phyloP scores from a whole-genome alignment of 1,140 invertebrate species.

The Drosophila bocqueti region DNA sequence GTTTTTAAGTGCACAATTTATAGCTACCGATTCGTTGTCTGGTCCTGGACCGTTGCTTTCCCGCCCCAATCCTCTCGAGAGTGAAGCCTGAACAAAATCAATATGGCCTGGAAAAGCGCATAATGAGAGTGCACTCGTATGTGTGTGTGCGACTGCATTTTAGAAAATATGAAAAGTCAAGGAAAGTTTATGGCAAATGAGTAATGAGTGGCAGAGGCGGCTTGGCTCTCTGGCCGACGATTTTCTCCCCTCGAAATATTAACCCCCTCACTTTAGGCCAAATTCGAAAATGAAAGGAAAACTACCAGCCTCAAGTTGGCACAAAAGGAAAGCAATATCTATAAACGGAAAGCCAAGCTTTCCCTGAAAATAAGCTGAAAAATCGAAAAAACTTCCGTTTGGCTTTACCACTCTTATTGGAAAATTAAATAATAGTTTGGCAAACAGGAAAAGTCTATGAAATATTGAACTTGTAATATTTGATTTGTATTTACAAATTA shows the following conservation, averaged over 20 bases:
- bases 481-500: not conserved
- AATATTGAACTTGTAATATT: not conserved
- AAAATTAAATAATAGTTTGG: no score
- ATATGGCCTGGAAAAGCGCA: slow-evolving; percentile 58
- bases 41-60: slow-evolving; percentile 21
- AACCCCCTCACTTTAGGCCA: slow-evolving; percentile 3
- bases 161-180: slow-evolving; percentile 81
- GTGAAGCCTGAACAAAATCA: slow-evolving; percentile 75
- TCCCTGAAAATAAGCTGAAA: not conserved
- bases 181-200: slow-evolving; percentile 79
- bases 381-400: not conserved
- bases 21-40: slow-evolving; percentile 76
- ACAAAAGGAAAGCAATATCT: not conserved
- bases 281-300: slow-evolving; percentile 24
- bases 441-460: not conserved
- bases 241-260: not conserved
- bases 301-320: not conserved
- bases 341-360: not conserved
- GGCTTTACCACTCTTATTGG: not conserved
- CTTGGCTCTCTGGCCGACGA: slow-evolving; percentile 53
- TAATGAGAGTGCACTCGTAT: slow-evolving; percentile 45
- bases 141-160: slow-evolving; percentile 55
- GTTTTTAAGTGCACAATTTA: slow-evolving; percentile 82
- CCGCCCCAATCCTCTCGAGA: slow-evolving; percentile 33
- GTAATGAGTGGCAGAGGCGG: slow-evolving; percentile 72